Conservation (phyloP, 1,140 invertebrate genomes). For the Zaprionus ornatus region DNA sequence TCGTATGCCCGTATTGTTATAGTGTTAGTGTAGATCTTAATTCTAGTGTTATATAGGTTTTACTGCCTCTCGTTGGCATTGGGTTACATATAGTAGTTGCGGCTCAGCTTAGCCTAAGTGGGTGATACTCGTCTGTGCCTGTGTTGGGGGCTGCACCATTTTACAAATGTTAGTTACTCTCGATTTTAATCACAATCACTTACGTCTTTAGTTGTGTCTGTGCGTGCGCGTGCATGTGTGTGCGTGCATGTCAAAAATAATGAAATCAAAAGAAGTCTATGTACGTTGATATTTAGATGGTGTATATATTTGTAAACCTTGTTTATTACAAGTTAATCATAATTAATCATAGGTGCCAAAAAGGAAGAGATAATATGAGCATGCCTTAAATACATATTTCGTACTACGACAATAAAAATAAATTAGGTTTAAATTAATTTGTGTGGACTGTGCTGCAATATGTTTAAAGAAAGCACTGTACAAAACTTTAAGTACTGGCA, state of each 20-base stretch:
- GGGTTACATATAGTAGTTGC: conserved; percentile 38
- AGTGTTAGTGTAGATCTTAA: conserved; percentile 59
- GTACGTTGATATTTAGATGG: conserved; percentile 8
- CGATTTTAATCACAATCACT: conserved; percentile 77
- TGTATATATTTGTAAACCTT: conserved; percentile 42
- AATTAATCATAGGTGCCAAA: conserved; percentile 55
- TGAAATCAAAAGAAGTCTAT: conserved; percentile 17
- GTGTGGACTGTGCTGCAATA: conserved; percentile 27
- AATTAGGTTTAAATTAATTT: conserved; percentile 66
- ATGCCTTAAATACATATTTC: conserved; percentile 31
- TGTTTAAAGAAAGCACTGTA: conserved; percentile 26
- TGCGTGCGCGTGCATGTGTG: conserved; percentile 38
- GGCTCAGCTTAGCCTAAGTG: conserved; percentile 56
- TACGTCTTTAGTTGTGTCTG: conserved; percentile 72
- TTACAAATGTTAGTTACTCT: conserved; percentile 73
- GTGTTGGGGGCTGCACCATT: conserved; percentile 41
- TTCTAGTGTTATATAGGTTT: conserved; percentile 66
- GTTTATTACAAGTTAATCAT: conserved; percentile 62
- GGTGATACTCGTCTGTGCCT: conserved; percentile 14
- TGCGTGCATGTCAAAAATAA: conserved; percentile 26
- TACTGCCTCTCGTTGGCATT: conserved; percentile 71
- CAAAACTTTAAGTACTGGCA: conserved; percentile 70
- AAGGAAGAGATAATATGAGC: conserved; percentile 46
- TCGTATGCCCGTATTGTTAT: conserved; percentile 31
- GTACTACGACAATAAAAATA: conserved; percentile 54